phyloP scores from a whole-genome alignment of 2,888 invertebrate genomes.

The Conus canariensis region DNA sequence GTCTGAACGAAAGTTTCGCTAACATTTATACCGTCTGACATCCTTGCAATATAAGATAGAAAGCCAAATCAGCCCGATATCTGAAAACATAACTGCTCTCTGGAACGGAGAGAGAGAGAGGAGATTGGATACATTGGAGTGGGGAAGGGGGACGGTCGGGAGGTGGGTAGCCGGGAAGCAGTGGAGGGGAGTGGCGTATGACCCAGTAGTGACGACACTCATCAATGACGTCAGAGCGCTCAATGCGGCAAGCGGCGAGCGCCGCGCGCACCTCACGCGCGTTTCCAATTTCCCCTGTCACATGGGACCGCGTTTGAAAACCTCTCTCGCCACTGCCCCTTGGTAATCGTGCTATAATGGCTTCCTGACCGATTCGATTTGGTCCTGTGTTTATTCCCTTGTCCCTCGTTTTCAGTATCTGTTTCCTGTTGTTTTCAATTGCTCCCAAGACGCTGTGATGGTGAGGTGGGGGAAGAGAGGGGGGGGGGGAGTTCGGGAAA shows the following conservation, averaged over 20 bases:
- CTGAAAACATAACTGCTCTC: no score
- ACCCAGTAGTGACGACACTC: not conserved
- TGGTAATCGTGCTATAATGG: not conserved
- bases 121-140: no score
- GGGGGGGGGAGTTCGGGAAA: not conserved
- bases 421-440: conserved; percentile 13
- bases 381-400: conserved; percentile 14
- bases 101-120: no score
- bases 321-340: not conserved
- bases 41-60: no score
- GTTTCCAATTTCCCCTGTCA: not conserved
- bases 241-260: not conserved
- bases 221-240: conserved; percentile 12
- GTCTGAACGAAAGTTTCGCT: no score
- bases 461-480: not conserved
- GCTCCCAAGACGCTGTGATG: not conserved
- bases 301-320: not conserved
- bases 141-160: no score
- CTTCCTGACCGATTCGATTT: conserved; percentile 1
- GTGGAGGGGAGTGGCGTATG: no score
- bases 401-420: not conserved
- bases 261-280: not conserved
- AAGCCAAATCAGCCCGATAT: no score
- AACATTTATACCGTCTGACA: no score
- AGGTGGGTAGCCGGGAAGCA: no score